phyloP scores from a whole-genome alignment of 35 echinoderm and acorn worm genomes.

The Strongylocentrotus purpuratus region DNA sequence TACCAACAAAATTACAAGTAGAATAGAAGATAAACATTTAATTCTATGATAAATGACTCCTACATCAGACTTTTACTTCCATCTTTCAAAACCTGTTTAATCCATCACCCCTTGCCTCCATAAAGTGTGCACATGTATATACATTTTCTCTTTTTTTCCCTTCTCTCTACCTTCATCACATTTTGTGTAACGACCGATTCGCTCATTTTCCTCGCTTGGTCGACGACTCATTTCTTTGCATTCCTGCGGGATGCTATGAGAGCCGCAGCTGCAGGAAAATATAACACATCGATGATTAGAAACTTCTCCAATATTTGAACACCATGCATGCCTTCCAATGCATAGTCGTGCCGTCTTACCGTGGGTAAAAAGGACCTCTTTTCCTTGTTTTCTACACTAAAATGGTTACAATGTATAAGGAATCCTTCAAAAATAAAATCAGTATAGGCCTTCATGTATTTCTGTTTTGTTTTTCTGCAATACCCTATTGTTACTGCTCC shows the following conservation, averaged over 20 bases:
- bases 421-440: too few species aligned
- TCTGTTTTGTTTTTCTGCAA: too few species aligned
- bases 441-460: too few species aligned
- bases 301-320: background rate
- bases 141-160: background rate
- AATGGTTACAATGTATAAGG: too few species aligned
- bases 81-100: too few species aligned
- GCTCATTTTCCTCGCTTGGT: background rate
- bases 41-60: too few species aligned
- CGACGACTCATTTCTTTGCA: background rate
- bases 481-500: too few species aligned
- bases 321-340: background rate
- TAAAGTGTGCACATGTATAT: background rate
- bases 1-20: too few species aligned
- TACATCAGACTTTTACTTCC: too few species aligned
- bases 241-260: background rate
- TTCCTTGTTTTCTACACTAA: too few species aligned
- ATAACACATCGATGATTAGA: background rate
- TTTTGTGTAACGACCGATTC: conserved; percentile 9
- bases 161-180: background rate
- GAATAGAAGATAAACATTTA: too few species aligned
- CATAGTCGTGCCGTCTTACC: background rate
- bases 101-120: background rate
- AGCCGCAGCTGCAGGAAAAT: background rate
- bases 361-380: too few species aligned